These are phyloP conservation scores for Calliscelio sp. DNA, from an alignment of 2,888 invertebrate genomes.

Conservation along the genomic window DNA sequence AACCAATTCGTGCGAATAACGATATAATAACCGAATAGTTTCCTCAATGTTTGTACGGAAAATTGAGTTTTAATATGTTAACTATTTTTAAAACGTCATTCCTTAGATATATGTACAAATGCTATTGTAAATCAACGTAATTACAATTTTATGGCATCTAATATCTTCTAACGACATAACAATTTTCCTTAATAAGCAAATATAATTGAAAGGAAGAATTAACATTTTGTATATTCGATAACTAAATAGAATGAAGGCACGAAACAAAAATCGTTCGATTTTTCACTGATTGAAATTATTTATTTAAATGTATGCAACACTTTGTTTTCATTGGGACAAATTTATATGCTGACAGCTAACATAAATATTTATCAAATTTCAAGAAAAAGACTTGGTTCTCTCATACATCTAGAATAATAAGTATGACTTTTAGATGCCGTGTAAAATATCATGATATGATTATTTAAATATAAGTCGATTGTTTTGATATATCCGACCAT, in stretches of 20 bases:
- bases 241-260: neutral
- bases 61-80: neutral
- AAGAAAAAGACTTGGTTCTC: conserved; percentile 12
- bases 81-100: neutral
- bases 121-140: too few relatives aligned
- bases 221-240: neutral
- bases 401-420: conserved; percentile 24
- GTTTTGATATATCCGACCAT: neutral
- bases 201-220: neutral
- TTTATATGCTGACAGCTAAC: conserved; percentile 27
- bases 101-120: neutral
- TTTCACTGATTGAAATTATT: conserved; percentile 30
- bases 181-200: too few relatives aligned
- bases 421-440: conserved; percentile 23
- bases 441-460: conserved; percentile 23
- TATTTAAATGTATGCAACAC: conserved; percentile 50
- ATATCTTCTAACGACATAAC: too few relatives aligned
- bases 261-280: conserved; percentile 30
- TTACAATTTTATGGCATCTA: too few relatives aligned
- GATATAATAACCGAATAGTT: conserved; percentile 20
- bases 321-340: conserved; percentile 38
- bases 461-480: conserved; percentile 12
- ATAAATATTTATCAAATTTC: conserved; percentile 50
- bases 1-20: conserved; percentile 40
- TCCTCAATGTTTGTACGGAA: neutral